Evolutionary conservation across 1,140 invertebrate species (phyloP), one percentile per base, ranked within the genome.

Genomic region (Rhagoletis zephyria): DNA sequence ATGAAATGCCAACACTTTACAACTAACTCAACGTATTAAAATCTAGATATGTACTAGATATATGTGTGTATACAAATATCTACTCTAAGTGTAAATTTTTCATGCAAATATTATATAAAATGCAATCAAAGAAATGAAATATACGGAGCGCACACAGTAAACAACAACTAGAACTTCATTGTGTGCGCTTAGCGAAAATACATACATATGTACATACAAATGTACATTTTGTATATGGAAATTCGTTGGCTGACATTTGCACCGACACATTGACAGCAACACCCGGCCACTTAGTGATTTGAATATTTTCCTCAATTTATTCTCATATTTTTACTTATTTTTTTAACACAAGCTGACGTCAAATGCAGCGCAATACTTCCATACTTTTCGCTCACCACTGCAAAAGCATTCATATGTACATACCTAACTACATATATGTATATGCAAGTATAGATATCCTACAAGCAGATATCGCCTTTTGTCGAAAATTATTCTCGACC

Each of bases 201-300:
- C 2, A 48, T 30, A 30, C 30, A 30, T 30, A 30, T 30, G 30
- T 30, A 30, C 30, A 30, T 30, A 30, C 30, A 30, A 30, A 30
- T 30, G 30, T 30, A 30, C 30, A 30, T 30, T 30, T 30, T 30
- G 70, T 0, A 48, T 10, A 48, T 74, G 70, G 42, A 74, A 74
- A 74, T 74, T 48, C 12, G 70, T 14, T 59, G 48, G n/a, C 74
- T 81, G 74, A 81, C 74, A 81, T 56, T 81, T 81, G 45, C 74
- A 81, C 74, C n/a, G 74, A 81, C 74, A 56, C 16, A 81, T 81
- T 81, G 74, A 81, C 74, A 56, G 30, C 74, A 12, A 42, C 45
- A 56, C 45, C 0, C 74, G 16, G 48, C 70, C 14, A 67, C 5
- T 42, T 6, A 51, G 16, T 81, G 7, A 81, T 81, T 74, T 81